A percentile compares a stretch with the other conserved stretches of the same genome.
These are phyloP conservation scores for Puma concolor DNA, from an alignment of 2,113 vertebrate genomes.

Conservation along the genomic window DNA sequence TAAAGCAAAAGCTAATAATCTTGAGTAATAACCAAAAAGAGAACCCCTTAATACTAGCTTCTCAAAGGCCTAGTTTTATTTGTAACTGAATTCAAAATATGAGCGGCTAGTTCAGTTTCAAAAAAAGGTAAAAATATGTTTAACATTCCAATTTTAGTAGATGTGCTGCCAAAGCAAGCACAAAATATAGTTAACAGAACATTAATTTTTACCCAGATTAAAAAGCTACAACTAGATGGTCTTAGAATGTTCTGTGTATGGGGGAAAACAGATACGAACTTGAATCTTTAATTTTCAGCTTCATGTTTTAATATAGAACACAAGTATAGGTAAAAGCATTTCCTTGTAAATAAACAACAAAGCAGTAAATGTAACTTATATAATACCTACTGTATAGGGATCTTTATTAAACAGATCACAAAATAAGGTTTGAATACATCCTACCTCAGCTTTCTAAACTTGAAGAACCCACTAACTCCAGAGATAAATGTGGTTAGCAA, in stretches of 20 bases:
- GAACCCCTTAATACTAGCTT: background rate
- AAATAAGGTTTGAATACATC: background rate
- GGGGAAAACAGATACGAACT: conserved; percentile 31
- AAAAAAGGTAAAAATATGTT: conserved; percentile 37
- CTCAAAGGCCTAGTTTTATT: conserved; percentile 28
- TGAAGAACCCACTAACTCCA: background rate
- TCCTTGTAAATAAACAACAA: conserved; percentile 51
- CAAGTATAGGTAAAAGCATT: conserved; percentile 18
- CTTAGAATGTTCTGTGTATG: conserved; percentile 53
- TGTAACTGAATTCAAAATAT: conserved; percentile 34
- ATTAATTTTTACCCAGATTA: conserved; percentile 71
- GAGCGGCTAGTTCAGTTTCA: background rate
- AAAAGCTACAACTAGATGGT: conserved; percentile 43
- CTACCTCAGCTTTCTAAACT: background rate
- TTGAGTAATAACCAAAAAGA: background rate
- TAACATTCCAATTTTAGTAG: background rate
- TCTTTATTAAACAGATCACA: conserved; percentile 7
- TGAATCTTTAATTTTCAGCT: conserved; percentile 59
- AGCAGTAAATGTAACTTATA: background rate
- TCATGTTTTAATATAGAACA: conserved; percentile 45
- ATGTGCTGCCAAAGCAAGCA: background rate
- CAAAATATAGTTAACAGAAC: conserved; percentile 22
- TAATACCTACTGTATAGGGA: background rate
- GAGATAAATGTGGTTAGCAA: background rate
- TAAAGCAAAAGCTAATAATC: conserved; percentile 24